phyloP scores from a whole-genome alignment of 2,113 vertebrate genomes.

The Euleptes europaea region DNA sequence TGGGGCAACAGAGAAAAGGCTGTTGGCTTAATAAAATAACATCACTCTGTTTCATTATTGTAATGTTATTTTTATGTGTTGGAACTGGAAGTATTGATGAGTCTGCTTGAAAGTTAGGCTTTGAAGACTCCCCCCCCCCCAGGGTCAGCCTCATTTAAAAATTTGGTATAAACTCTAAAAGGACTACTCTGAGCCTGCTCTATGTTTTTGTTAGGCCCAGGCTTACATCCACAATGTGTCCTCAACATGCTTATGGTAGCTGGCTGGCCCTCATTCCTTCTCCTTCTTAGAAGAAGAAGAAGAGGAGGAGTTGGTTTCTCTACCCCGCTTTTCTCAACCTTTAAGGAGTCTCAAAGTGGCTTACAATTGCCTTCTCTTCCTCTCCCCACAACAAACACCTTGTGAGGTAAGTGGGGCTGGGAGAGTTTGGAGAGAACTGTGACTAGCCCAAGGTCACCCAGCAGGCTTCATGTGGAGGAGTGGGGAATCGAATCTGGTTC shows the following conservation, averaged over 20 bases:
- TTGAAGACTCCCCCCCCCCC: background rate
- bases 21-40: conserved; percentile 14
- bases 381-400: too few relatives aligned
- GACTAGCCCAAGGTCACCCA: too few relatives aligned
- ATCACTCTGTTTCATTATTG: background rate
- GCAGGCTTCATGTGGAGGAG: too few relatives aligned
- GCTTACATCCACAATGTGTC: background rate
- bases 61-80: conserved; percentile 2
- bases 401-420: too few relatives aligned
- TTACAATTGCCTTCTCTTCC: too few relatives aligned
- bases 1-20: conserved; percentile 16
- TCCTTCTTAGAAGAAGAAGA: too few relatives aligned
- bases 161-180: background rate
- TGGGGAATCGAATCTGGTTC: too few relatives aligned
- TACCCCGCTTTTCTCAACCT: too few relatives aligned
- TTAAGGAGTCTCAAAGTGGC: too few relatives aligned
- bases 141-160: background rate
- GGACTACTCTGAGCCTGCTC: background rate
- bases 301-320: too few relatives aligned
- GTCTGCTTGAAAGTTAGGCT: background rate
- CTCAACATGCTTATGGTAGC: background rate
- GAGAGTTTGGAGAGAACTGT: too few relatives aligned
- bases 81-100: background rate
- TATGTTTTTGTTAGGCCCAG: background rate
- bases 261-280: too few relatives aligned